phyloP scores from a whole-genome alignment of 2,113 vertebrate species.

The Cranoglanis bouderius region DNA sequence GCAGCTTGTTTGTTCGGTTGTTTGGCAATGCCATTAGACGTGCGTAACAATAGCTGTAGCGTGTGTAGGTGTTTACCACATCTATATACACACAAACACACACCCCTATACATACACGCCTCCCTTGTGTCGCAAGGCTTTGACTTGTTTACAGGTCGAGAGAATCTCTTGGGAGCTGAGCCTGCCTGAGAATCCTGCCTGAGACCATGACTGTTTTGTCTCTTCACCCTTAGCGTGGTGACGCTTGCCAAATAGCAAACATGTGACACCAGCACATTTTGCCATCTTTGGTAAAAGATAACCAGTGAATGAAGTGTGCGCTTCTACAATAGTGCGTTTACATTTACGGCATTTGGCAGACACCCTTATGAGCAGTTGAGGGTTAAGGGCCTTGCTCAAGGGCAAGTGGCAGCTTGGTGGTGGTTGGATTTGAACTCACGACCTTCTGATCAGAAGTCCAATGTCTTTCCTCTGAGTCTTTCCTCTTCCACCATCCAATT shows the following conservation, averaged over 20 bases:
- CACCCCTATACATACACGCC: neutral
- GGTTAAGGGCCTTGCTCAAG: no score
- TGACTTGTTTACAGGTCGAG: conserved; percentile 13
- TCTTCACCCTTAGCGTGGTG: neutral
- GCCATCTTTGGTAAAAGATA: neutral
- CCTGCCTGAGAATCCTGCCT: conserved; percentile 51
- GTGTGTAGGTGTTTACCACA: conserved; percentile 33
- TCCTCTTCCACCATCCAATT: no score
- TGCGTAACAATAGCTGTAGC: neutral
- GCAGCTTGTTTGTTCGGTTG: conserved; percentile 14
- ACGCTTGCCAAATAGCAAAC: neutral
- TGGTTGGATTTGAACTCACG: no score
- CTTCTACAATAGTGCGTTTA: conserved; percentile 54
- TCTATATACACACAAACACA: neutral
- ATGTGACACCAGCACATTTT: neutral
- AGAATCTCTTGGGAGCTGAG: conserved; percentile 20
- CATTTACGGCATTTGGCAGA: no score
- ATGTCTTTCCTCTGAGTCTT: no score
- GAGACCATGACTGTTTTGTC: conserved; percentile 42
- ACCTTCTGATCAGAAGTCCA: no score
- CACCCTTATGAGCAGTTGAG: no score
- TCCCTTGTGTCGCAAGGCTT: neutral
- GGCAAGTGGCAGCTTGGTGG: no score
- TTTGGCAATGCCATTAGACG: conserved; percentile 22
- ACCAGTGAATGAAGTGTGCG: conserved; percentile 39